Conservation (phyloP, 2,888 invertebrate species). For the Tromatobia lineatoria region DNA sequence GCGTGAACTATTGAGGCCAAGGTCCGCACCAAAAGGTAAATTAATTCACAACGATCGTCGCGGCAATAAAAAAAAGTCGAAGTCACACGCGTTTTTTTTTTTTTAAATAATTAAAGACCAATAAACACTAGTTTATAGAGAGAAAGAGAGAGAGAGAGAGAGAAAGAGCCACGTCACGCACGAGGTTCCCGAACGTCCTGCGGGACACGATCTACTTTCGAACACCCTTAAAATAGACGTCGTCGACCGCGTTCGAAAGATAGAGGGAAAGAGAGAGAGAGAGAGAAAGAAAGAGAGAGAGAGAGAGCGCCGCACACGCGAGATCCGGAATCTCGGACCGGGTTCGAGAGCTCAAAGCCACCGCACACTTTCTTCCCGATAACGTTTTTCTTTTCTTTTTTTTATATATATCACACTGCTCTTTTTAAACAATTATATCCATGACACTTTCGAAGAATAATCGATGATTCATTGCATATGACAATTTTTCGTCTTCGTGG, state of each 20-base stretch:
- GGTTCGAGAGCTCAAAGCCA: conserved; percentile 55
- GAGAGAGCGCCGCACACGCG: conserved; percentile 20
- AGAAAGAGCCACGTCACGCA: conserved; percentile 39
- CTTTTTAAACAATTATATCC: background rate
- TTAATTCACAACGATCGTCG: background rate
- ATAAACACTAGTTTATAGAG: background rate
- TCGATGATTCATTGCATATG: conserved; percentile 9
- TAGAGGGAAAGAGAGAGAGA: conserved; percentile 45
- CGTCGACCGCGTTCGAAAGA: conserved; percentile 61
- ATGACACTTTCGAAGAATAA: background rate
- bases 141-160: conserved; percentile 13
- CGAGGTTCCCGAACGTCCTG: conserved; percentile 66
- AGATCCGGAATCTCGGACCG: conserved; percentile 63
- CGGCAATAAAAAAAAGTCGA: background rate
- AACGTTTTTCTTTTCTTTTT: conserved; percentile 23
- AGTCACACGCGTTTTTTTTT: background rate
- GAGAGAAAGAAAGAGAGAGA: conserved; percentile 12
- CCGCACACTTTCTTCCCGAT: conserved; percentile 31
- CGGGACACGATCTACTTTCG: conserved; percentile 71
- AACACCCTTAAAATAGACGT: conserved; percentile 71
- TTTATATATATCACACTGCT: conserved; percentile 31
- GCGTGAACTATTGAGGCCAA: conserved; percentile 17
- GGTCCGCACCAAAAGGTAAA: conserved; percentile 6
- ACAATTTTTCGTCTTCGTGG: conserved; percentile 33
- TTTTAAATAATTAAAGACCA: background rate